Conservation (phyloP, 2,797 vertebrate genomes). For the Octomys mimax region DNA sequence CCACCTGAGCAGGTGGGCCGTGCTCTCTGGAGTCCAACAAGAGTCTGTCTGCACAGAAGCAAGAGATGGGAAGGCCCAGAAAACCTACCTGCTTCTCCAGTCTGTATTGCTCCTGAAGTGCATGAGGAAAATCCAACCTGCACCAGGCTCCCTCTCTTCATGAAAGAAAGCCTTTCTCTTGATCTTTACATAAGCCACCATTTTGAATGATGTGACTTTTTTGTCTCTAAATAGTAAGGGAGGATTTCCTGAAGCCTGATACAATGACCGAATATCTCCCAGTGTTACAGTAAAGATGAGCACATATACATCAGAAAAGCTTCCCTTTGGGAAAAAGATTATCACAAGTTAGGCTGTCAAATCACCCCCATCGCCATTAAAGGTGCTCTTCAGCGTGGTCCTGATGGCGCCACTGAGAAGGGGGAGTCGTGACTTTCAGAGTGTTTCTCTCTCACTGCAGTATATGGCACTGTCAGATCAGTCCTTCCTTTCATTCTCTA, state of each 20-base stretch:
- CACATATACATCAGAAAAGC: neutral
- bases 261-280: neutral
- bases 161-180: constrained; percentile 10
- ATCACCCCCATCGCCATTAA: neutral
- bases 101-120: neutral
- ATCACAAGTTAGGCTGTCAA: neutral
- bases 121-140: constrained; percentile 20
- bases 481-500: constrained; percentile 3
- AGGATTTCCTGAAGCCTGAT: constrained; percentile 31
- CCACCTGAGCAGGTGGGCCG: neutral
- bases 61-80: neutral
- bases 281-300: constrained; percentile 33
- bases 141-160: neutral
- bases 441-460: neutral
- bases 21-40: neutral
- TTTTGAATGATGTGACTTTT: neutral
- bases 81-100: neutral
- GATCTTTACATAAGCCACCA: constrained; percentile 3
- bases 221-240: constrained; percentile 20
- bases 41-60: neutral
- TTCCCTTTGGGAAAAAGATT: constrained; percentile 9
- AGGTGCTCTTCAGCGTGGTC: neutral
- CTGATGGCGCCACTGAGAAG: neutral
- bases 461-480: neutral
- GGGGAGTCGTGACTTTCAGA: neutral